A percentile compares a stretch with the other conserved stretches of the same genome.
These are phyloP conservation scores for Mastomys coucha DNA, from an alignment of 2,113 vertebrate species.

Conservation along the genomic window DNA sequence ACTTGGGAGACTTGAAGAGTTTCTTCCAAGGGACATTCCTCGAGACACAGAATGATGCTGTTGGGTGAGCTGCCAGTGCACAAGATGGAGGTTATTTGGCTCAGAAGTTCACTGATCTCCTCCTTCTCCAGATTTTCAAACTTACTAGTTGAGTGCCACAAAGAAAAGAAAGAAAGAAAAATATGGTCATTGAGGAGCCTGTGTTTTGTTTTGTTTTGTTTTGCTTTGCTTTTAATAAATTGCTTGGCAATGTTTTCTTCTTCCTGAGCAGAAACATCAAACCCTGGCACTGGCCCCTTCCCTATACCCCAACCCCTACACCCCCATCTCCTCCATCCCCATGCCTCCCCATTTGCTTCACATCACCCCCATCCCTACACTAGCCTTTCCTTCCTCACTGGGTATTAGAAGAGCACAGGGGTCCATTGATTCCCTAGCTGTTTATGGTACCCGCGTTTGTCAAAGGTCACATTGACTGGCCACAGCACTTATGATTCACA, in stretches of 20 bases:
- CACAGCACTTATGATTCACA: slow-evolving; percentile 85
- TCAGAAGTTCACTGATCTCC: neutral
- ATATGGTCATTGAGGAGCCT: neutral
- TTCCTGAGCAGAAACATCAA: slow-evolving; percentile 80
- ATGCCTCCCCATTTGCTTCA: neutral
- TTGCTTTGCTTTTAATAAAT: slow-evolving; percentile 1
- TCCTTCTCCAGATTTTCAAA: neutral
- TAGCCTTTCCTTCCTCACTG: slow-evolving; percentile 59
- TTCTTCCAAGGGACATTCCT: neutral
- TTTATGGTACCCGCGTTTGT: slow-evolving; percentile 83
- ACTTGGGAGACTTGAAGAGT: neutral
- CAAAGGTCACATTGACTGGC: slow-evolving; percentile 80
- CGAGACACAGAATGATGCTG: too few relatives aligned
- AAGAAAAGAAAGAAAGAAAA: neutral
- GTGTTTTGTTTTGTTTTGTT: too few relatives aligned
- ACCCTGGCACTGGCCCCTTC: slow-evolving; percentile 54
- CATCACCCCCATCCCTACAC: accelerated
- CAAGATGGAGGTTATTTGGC: neutral
- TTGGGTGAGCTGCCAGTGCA: neutral
- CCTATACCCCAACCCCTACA: neutral
- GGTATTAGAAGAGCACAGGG: slow-evolving; percentile 84
- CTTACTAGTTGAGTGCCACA: neutral
- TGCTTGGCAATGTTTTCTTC: slow-evolving; percentile 86
- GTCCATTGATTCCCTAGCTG: slow-evolving; percentile 73
- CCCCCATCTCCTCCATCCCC: neutral